phyloP scores from a whole-genome alignment of 1,140 invertebrate genomes.

The Ooceraea biroi region DNA sequence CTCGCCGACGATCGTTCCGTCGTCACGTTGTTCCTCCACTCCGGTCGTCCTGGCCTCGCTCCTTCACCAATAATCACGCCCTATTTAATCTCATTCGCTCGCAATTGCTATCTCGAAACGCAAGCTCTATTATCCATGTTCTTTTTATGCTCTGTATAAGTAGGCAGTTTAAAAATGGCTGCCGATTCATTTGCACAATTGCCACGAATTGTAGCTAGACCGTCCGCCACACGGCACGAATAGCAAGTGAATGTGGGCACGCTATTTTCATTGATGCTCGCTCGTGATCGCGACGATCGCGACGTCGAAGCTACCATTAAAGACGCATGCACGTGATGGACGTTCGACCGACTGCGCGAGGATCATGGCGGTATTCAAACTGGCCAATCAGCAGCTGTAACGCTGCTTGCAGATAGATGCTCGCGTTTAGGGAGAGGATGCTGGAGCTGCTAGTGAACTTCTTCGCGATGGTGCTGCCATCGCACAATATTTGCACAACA shows the following conservation, averaged over 20 bases:
- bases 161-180: constrained; percentile 83
- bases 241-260: neutral
- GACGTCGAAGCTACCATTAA: too few relatives aligned
- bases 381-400: too few relatives aligned
- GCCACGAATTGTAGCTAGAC: constrained; percentile 69
- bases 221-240: constrained; percentile 12
- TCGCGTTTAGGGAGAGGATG: too few relatives aligned
- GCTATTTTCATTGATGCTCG: constrained; percentile 50
- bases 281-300: too few relatives aligned
- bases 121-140: constrained; percentile 69
- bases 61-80: constrained; percentile 57
- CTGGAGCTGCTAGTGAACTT: too few relatives aligned
- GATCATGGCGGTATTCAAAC: too few relatives aligned
- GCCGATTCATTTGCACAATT: constrained; percentile 70
- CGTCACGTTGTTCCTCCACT: neutral
- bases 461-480: too few relatives aligned
- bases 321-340: too few relatives aligned
- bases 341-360: too few relatives aligned
- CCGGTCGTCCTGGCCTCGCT: neutral
- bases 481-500: too few relatives aligned
- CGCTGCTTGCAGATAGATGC: too few relatives aligned
- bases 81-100: constrained; percentile 66
- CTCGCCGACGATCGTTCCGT: neutral
- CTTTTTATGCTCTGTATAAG: constrained; percentile 71
- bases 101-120: constrained; percentile 59